Base-by-base conservation (phyloP, 2,888 invertebrate genomes). In the Aporophyla nigra region DNA sequence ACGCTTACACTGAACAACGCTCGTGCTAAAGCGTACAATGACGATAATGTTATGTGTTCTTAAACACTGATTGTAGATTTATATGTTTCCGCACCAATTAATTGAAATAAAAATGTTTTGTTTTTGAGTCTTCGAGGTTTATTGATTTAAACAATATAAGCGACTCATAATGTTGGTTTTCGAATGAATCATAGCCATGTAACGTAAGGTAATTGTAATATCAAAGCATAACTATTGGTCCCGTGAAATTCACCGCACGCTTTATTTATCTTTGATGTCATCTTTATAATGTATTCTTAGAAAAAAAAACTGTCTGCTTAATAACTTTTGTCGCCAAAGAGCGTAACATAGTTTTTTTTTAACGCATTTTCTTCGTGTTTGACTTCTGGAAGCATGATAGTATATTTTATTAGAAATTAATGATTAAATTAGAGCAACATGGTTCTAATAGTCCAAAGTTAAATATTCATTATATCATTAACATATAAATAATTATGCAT, bases 231-330 rank as follows among this genome's bases (percentile, higher is more conserved):
- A 5, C 12, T 19, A 33, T 33, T 10, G 2, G 21, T 61, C 10
- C 19, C 21, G 12, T 54, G 40, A 24, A 56, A 27, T 43, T 40
- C 16, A 19, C 74, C 14, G 40, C 43, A 46, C 24, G 19, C 1
- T 61, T 54, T 49, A 65, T 61, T 54, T 49, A 65, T 75, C 51
- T 75, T 66, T 5, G 27, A 3, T 56, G 21, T 63, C 14, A 65
- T 49, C 40, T 58, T 43, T 12, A 16, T 40, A 74, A 49, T 56
- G 9, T 27, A 27, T 56, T 49, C 40, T 21, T 12, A n/a, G 24
- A 62, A 24, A 33, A 33, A 43, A 56, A 24, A 6, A 14, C 10
- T 49, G 10, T 12, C 12, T 5, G n/a, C 9, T 12, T 16, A 51
- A 43, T 59, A 21, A 40, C 4, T 46, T 46, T 12, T n/a, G 33